Evolutionary conservation across 30 jellyfish, hydroid and myxozoan species (phyloP), one percentile per base, ranked within the genome.

Genomic region (Cassiopea andromeda): DNA sequence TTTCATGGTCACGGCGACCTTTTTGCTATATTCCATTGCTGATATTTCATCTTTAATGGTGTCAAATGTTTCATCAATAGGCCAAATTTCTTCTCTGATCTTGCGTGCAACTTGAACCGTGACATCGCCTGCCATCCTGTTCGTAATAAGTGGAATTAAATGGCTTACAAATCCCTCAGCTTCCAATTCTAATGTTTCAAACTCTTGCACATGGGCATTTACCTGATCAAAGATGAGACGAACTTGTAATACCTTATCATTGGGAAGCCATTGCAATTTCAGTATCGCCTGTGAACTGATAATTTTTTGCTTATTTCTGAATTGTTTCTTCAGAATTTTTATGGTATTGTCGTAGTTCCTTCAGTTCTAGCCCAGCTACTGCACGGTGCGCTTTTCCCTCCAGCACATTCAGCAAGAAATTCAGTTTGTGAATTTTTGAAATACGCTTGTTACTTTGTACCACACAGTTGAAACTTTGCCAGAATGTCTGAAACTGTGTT

Each of bases 391-490:
- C 97, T 19, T 44, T 73, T 58, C 92, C 91, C 66, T 85, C 82
- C 0, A 91, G 80, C 60, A 76, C 68, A 50, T 19, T 58, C 44
- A 64, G 77, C 61, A 91, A 69, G 73, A 84, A 93, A 27, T 48
- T 83, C 86, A 93, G 60, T 73, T 89, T 89, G 54, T 89, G 96
- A 12, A 83, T 88, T 12, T 69, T 73, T 7, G 96, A 60, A 9
- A 84, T 14, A 10, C 49, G 17, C 12, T 83, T 91, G 47, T 93
- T 93, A 6, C 68, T 54, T 46, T 85, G 78, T 0, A 93, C 80
- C 54, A 97, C 89, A 70, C 97, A 89, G 43, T 89, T 69, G 59
- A 88, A 93, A 60, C 91, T 77, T 45, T 93, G 90, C 92, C 96
- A 72, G 46, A 88, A 93, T 14, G 78, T 19, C 54, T 67, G 60